Conservation (phyloP, 2,888 invertebrate species). For the Artemia sp. region DNA sequence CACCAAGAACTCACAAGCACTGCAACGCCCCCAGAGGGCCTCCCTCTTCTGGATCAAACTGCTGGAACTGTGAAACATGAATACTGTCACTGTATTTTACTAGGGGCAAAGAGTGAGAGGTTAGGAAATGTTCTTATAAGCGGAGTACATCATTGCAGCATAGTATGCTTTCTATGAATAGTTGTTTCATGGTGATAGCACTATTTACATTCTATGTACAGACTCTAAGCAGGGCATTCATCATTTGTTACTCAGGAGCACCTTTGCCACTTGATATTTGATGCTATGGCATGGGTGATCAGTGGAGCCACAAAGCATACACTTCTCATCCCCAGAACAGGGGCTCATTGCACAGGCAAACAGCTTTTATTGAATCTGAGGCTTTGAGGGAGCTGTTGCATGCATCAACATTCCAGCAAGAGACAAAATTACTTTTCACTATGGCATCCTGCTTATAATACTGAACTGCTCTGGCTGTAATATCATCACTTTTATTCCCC, state of each 20-base stretch:
- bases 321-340: too few species aligned
- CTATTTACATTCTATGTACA: neutral
- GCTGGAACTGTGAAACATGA: neutral
- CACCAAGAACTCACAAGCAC: slow-evolving; percentile 5
- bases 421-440: too few species aligned
- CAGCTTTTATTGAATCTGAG: too few species aligned
- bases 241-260: neutral
- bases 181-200: neutral
- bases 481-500: too few species aligned
- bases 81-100: slow-evolving; percentile 1
- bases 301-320: too few species aligned
- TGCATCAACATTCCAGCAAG: too few species aligned
- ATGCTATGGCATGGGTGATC: slow-evolving; percentile 3
- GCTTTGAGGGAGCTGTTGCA: too few species aligned
- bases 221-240: neutral
- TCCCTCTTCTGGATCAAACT: neutral
- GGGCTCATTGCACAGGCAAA: too few species aligned
- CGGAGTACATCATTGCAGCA: neutral
- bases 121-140: neutral
- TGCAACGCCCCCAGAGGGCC: slow-evolving; percentile 9
- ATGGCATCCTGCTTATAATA: too few species aligned
- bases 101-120: neutral
- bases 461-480: too few species aligned
- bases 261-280: neutral
- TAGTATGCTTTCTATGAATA: neutral